Evolutionary conservation across 1,140 invertebrate species (phyloP).

Genomic region (Dendrolimus punctatus): DNA sequence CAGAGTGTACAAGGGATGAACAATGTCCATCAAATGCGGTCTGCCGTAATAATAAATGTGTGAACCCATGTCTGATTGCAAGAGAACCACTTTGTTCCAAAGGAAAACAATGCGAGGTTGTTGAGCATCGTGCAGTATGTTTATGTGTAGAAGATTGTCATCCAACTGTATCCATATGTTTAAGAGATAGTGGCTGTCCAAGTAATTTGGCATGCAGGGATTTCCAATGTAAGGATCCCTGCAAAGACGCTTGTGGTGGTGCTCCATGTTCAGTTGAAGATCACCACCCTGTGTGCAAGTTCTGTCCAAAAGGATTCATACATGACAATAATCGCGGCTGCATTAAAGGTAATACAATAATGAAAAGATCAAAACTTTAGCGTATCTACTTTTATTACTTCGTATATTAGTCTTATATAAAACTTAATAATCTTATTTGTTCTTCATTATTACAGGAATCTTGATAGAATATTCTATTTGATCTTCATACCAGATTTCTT

Average conservation of each 20-base stretch:
- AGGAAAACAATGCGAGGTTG: slow-evolving; percentile 87
- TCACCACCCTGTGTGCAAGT: slow-evolving; percentile 94
- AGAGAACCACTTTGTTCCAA: slow-evolving; percentile 78
- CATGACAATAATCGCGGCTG: slow-evolving; percentile 92
- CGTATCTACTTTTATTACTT: slow-evolving; percentile 40
- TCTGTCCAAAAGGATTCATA: slow-evolving; percentile 92
- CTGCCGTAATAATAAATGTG: slow-evolving; percentile 86
- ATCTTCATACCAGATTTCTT: slow-evolving; percentile 60
- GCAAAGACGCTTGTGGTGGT: slow-evolving; percentile 85
- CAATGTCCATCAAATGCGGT: slow-evolving; percentile 90
- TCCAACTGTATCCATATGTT: slow-evolving; percentile 88
- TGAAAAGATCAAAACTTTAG: slow-evolving; percentile 22
- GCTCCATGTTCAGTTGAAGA: slow-evolving; percentile 93
- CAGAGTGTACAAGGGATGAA: slow-evolving; percentile 84
- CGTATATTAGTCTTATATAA: slow-evolving; percentile 52
- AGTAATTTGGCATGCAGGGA: slow-evolving; percentile 87
- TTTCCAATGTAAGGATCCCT: slow-evolving; percentile 92
- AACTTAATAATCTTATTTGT: slow-evolving; percentile 67
- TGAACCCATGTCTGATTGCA: slow-evolving; percentile 85
- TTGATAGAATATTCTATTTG: slow-evolving; percentile 62
- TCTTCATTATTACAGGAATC: slow-evolving; percentile 72
- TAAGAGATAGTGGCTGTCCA: slow-evolving; percentile 90
- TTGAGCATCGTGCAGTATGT: slow-evolving; percentile 88
- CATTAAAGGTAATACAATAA: slow-evolving; percentile 88
- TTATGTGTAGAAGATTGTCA: slow-evolving; percentile 90